Conservation (phyloP, 2,888 invertebrate genomes). For the Clitarchus hookeri region DNA sequence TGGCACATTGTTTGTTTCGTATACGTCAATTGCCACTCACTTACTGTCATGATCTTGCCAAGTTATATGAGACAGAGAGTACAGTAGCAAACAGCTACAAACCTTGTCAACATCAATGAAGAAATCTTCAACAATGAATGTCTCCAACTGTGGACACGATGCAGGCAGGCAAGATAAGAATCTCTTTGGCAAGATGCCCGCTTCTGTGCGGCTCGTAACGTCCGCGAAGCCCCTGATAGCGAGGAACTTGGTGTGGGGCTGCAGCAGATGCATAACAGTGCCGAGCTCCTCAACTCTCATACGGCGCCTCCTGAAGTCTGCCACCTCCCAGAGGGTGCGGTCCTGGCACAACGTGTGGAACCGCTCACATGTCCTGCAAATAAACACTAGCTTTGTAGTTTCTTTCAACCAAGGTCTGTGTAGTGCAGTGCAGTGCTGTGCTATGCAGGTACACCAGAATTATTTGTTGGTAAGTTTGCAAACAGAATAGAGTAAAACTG, state of each 20-base stretch:
- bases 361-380: slow-evolving; percentile 26
- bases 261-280: slow-evolving; percentile 56
- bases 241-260: slow-evolving; percentile 53
- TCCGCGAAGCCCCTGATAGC: slow-evolving; percentile 45
- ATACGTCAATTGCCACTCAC: too few species aligned
- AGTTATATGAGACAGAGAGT: too few species aligned
- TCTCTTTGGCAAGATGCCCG: slow-evolving; percentile 49
- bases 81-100: too few species aligned
- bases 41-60: too few species aligned
- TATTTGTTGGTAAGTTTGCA: too few species aligned
- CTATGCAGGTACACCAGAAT: too few species aligned
- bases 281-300: slow-evolving; percentile 51
- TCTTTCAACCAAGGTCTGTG: too few species aligned
- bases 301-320: slow-evolving; percentile 55
- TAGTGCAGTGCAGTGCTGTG: too few species aligned
- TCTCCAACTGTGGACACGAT: slow-evolving; percentile 21
- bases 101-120: background rate
- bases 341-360: slow-evolving; percentile 21
- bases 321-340: slow-evolving; percentile 41
- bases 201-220: slow-evolving; percentile 47
- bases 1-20: too few species aligned
- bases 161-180: background rate
- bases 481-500: too few species aligned
- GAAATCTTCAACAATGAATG: slow-evolving; percentile 27
- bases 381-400: too few species aligned